Conservation (phyloP, 2,888 invertebrate genomes). For the Teleiodes luculella region DNA sequence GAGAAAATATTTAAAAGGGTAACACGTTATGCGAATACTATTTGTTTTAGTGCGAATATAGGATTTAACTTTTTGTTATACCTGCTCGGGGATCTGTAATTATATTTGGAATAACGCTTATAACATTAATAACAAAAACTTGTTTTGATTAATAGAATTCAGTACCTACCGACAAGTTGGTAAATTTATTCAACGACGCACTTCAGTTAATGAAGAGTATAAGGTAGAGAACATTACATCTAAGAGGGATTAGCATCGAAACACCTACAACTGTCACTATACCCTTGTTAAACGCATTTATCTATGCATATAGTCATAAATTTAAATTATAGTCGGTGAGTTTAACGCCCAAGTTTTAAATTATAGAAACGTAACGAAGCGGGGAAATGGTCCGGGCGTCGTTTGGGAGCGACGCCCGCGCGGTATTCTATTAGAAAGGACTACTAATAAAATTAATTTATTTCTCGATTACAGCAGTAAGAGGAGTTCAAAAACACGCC, state of each 20-base stretch:
- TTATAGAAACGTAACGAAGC: conserved; percentile 65
- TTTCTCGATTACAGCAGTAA: conserved; percentile 74
- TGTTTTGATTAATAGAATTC: too few relatives aligned
- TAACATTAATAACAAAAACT: not conserved
- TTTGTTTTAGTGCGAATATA: conserved; percentile 70
- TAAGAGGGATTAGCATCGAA: conserved; percentile 38
- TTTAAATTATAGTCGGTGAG: conserved; percentile 70
- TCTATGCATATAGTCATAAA: conserved; percentile 65
- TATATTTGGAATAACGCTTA: not conserved
- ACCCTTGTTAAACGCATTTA: conserved; percentile 56
- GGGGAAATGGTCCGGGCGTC: conserved; percentile 46
- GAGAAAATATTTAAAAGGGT: conserved; percentile 67
- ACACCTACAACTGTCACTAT: conserved; percentile 51
- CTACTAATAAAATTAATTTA: conserved; percentile 77
- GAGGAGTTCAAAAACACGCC: conserved; percentile 68
- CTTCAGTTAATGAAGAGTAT: not conserved
- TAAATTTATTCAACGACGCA: not conserved
- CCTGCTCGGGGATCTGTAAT: not conserved
- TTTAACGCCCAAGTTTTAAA: conserved; percentile 72
- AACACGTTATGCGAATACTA: conserved; percentile 69
- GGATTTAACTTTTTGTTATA: conserved; percentile 35
- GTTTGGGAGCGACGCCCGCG: conserved; percentile 45
- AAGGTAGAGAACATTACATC: not conserved
- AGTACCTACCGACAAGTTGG: too few relatives aligned
- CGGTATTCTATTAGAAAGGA: conserved; percentile 71